These are phyloP conservation scores for Brachynemurus nebulosus DNA, from an alignment of 2,888 invertebrate genomes.

Conservation along the genomic window DNA sequence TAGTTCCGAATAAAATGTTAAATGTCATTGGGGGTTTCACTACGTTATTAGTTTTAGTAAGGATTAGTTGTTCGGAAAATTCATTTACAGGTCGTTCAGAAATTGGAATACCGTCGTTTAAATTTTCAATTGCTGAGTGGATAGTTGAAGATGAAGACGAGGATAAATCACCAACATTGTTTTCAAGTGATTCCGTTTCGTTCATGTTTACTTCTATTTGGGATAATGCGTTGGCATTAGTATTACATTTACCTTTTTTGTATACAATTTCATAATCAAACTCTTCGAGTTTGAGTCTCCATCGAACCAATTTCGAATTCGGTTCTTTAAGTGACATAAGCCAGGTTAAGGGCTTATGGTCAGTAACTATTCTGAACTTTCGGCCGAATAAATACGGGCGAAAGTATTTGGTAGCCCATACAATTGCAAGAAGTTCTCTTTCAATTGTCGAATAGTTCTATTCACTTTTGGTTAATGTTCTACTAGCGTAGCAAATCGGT, in stretches of 20 bases:
- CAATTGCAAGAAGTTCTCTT: conserved; percentile 26
- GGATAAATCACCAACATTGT: too few species aligned
- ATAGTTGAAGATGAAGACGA: conserved; percentile 6
- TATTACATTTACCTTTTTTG: conserved; percentile 21
- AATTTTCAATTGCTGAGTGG: background rate
- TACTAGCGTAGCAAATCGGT: conserved; percentile 25
- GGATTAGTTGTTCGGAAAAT: background rate
- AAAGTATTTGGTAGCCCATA: conserved; percentile 26
- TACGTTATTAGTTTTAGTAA: background rate
- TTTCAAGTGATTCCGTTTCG: background rate
- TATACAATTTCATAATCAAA: conserved; percentile 24
- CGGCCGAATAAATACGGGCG: conserved; percentile 27
- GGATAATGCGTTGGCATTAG: conserved; percentile 23
- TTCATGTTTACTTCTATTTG: conserved; percentile 13
- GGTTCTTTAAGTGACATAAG: conserved; percentile 24
- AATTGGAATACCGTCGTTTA: conserved; percentile 1
- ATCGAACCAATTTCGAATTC: conserved; percentile 20
- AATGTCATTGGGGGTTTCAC: background rate
- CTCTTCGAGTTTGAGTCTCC: conserved; percentile 23
- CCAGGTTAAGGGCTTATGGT: conserved; percentile 26
- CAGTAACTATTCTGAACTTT: conserved; percentile 25
- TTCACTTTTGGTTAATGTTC: conserved; percentile 25
- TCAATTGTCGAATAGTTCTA: conserved; percentile 26
- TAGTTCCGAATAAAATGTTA: background rate
- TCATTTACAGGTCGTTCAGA: conserved; percentile 1